These are phyloP conservation scores for Drosophila subpulchrella DNA, from an alignment of 1,140 invertebrate genomes.

Conservation along the genomic window DNA sequence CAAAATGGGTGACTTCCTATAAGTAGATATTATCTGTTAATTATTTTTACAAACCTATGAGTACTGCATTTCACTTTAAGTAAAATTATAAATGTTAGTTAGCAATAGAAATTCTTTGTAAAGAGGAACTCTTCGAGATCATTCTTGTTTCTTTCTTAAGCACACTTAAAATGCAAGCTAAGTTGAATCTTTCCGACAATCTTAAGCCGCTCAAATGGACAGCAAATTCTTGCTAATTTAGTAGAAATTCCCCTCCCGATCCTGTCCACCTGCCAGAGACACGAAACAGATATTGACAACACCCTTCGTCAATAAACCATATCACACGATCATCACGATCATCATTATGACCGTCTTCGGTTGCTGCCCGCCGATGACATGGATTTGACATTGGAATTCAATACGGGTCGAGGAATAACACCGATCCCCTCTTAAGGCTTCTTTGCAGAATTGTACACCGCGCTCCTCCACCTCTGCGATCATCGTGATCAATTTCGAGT, in stretches of 20 bases:
- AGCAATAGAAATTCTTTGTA: too few species aligned
- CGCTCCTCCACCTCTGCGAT: background rate
- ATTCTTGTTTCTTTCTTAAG: background rate
- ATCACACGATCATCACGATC: slow-evolving; percentile 47
- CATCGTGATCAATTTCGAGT: slow-evolving; percentile 70
- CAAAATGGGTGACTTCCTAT: slow-evolving; percentile 8
- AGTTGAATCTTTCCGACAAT: slow-evolving; percentile 14
- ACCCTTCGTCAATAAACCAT: slow-evolving; percentile 48
- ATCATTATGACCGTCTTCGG: slow-evolving; percentile 43
- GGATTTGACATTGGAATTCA: slow-evolving; percentile 78
- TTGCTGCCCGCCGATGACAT: slow-evolving; percentile 39
- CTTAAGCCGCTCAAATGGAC: slow-evolving; percentile 21
- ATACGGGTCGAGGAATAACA: slow-evolving; percentile 56
- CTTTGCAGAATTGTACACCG: background rate
- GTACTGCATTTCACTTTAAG: background rate
- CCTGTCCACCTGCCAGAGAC: slow-evolving; percentile 27
- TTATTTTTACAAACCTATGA: too few species aligned
- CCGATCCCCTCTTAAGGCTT: slow-evolving; percentile 22
- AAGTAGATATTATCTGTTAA: background rate
- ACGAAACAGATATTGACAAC: slow-evolving; percentile 44
- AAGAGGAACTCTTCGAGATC: background rate
- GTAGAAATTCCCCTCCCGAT: background rate
- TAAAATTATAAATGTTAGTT: too few species aligned
- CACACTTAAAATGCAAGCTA: background rate
- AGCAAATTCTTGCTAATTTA: slow-evolving; percentile 38